These are phyloP conservation scores for Lacerta viridis DNA, from an alignment of 2,797 vertebrate species.

Conservation along the genomic window DNA sequence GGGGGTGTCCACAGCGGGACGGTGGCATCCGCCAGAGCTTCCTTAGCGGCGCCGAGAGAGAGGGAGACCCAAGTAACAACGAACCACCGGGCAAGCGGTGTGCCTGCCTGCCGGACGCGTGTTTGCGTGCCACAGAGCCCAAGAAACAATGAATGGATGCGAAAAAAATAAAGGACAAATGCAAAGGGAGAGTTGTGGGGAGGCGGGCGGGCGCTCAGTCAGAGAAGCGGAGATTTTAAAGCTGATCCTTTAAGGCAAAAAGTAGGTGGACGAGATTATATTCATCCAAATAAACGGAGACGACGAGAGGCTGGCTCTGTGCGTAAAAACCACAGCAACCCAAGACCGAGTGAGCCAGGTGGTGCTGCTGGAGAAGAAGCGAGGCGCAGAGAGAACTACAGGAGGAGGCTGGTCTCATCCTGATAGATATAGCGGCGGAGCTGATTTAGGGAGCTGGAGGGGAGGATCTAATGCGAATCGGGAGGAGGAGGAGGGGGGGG, in stretches of 20 bases:
- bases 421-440: slow-evolving; percentile 52
- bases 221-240: no score
- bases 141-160: neutral
- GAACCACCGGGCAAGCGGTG: neutral
- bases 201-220: neutral
- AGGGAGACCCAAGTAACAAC: neutral
- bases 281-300: neutral
- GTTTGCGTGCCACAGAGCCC: neutral
- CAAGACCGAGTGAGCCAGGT: neutral
- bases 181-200: no score
- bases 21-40: neutral
- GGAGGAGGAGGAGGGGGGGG: neutral
- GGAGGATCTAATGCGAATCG: slow-evolving; percentile 60
- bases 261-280: neutral
- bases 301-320: neutral
- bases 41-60: neutral
- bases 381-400: slow-evolving; percentile 25
- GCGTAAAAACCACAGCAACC: neutral
- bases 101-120: neutral
- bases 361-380: slow-evolving; percentile 24
- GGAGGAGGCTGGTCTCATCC: slow-evolving; percentile 50
- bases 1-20: neutral
- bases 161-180: neutral
- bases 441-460: slow-evolving; percentile 36
- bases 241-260: neutral